Evolutionary conservation across 2,797 vertebrate species (phyloP).

Genomic region (Calcarius lapponicus): DNA sequence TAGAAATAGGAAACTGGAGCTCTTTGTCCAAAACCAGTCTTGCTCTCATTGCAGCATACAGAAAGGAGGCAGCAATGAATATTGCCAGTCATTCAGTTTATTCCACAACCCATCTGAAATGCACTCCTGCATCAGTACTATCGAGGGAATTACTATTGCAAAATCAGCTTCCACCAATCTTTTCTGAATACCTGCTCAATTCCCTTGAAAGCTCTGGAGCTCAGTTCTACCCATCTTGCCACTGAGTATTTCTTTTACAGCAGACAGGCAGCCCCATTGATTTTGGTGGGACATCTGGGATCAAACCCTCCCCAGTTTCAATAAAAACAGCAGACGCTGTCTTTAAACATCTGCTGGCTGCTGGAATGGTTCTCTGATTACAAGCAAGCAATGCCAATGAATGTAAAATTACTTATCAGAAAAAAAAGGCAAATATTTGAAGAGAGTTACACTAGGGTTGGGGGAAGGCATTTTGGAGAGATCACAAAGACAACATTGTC

Average conservation of each 20-base stretch:
- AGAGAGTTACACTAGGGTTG: neutral
- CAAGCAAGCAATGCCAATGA: conserved; percentile 23
- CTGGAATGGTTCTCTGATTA: conserved; percentile 54
- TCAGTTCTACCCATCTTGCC: neutral
- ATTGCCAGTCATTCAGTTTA: neutral
- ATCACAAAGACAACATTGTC: conserved; percentile 55
- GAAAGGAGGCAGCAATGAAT: conserved; percentile 46
- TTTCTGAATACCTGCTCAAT: conserved; percentile 4
- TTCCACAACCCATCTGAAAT: conserved; percentile 18
- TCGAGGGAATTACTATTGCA: conserved; percentile 8
- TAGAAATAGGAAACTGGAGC: conserved; percentile 19
- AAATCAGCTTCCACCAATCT: conserved; percentile 26
- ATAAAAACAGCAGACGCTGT: neutral
- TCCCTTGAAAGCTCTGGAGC: conserved; percentile 30
- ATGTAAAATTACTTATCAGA: conserved; percentile 51
- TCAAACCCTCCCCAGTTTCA: neutral
- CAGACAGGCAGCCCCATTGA: neutral
- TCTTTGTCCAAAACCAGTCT: conserved; percentile 53
- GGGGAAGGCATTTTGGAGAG: conserved; percentile 19
- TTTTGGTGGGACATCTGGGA: conserved; percentile 17
- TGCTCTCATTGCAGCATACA: conserved; percentile 30
- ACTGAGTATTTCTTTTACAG: neutral
- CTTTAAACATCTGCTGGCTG: conserved; percentile 56
- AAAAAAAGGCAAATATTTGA: neutral
- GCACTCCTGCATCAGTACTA: conserved; percentile 15